A percentile compares a stretch with the other conserved stretches of the same genome.
phyloP scores from a whole-genome alignment of 2,888 invertebrate species.

The Hyposoter didymator region DNA sequence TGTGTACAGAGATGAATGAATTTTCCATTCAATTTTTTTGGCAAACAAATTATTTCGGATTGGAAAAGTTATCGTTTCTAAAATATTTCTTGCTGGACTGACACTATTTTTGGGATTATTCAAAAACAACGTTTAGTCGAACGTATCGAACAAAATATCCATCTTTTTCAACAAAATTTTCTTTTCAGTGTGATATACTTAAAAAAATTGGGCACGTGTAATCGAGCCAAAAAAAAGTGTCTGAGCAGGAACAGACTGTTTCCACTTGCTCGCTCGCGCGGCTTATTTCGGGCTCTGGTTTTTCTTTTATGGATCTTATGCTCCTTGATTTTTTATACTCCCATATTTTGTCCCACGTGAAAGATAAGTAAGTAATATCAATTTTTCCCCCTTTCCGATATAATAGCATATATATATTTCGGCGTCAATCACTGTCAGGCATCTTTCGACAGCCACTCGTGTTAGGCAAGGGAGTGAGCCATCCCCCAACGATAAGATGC shows the following conservation, averaged over 20 bases:
- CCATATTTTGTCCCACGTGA: conserved; percentile 15
- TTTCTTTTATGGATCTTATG: not conserved
- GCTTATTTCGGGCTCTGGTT: not conserved
- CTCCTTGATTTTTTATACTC: conserved; percentile 17
- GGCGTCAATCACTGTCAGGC: conserved; percentile 56
- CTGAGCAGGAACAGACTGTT: conserved; percentile 30
- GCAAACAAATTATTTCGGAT: too few species aligned
- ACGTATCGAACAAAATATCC: too few species aligned
- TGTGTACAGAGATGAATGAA: too few species aligned
- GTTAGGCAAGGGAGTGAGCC: conserved; percentile 9
- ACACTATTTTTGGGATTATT: too few species aligned
- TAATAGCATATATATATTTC: conserved; percentile 25
- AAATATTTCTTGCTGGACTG: too few species aligned
- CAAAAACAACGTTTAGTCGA: too few species aligned
- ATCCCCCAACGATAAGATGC: conserved; percentile 51
- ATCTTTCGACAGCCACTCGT: conserved; percentile 37
- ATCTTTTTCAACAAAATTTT: too few species aligned
- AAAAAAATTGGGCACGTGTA: not conserved
- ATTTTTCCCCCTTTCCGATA: conserved; percentile 28
- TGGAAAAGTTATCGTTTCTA: too few species aligned
- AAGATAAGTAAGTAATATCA: conserved; percentile 58
- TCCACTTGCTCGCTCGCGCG: conserved; percentile 7
- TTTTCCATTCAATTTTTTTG: too few species aligned
- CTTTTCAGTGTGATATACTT: too few species aligned
- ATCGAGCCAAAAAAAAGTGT: conserved; percentile 19